phyloP scores from a whole-genome alignment of 2,113 vertebrate species.

The Aplodontia rufa region DNA sequence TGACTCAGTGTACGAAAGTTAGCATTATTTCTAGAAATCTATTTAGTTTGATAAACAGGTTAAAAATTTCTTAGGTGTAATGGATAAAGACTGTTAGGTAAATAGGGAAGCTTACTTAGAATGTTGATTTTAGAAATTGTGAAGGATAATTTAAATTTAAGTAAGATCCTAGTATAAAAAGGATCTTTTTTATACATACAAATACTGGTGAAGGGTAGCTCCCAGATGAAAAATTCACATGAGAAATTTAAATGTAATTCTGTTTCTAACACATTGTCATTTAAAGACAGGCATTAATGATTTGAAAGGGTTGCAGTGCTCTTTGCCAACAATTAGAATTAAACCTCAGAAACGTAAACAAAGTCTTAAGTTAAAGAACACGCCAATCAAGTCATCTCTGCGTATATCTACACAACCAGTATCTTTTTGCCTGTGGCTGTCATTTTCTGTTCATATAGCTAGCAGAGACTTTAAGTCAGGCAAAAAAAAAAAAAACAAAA shows the following conservation, averaged over 20 bases:
- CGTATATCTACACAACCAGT: neutral
- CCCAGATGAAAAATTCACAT: conserved; percentile 18
- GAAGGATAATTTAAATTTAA: conserved; percentile 54
- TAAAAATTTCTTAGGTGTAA: conserved; percentile 14
- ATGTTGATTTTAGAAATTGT: conserved; percentile 33
- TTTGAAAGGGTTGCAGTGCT: conserved; percentile 27
- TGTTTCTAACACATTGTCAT: conserved; percentile 36
- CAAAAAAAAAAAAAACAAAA: too few relatives aligned
- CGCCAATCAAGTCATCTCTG: neutral
- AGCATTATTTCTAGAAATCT: conserved; percentile 30
- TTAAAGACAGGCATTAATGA: conserved; percentile 40
- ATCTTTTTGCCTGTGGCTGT: neutral
- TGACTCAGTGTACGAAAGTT: neutral
- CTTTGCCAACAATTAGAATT: neutral
- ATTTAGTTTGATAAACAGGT: conserved; percentile 16
- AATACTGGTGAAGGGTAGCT: conserved; percentile 8
- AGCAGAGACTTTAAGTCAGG: neutral
- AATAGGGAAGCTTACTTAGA: conserved; percentile 12
- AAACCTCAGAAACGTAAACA: conserved; percentile 17
- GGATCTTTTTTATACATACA: conserved; percentile 44
- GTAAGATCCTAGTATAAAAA: conserved; percentile 50
- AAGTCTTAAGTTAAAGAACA: conserved; percentile 18
- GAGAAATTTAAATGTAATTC: conserved; percentile 48
- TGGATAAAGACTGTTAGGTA: conserved; percentile 42
- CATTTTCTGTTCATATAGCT: neutral